Conservation (phyloP, 2,113 vertebrate genomes). For the Neoarius graeffei region DNA sequence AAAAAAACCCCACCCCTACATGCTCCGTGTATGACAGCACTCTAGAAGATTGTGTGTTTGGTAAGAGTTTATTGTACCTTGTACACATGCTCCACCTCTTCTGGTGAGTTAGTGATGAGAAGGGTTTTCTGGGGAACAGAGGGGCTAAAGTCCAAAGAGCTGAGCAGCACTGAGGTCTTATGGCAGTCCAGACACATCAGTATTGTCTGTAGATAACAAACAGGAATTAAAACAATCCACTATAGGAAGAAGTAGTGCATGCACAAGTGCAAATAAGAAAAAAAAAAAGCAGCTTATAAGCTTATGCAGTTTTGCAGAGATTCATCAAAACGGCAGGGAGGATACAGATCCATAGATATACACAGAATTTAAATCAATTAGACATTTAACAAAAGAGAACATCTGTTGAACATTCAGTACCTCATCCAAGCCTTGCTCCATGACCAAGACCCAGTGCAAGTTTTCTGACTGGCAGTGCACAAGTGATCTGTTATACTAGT, state of each 20-base stretch:
- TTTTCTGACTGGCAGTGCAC: not conserved
- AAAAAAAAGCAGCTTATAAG: too few species aligned
- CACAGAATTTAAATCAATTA: not conserved
- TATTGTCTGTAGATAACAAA: slow-evolving; percentile 69
- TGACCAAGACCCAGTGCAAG: not conserved
- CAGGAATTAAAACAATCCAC: not conserved
- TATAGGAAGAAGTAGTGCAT: too few species aligned
- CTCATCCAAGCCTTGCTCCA: not conserved
- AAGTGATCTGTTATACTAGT: not conserved
- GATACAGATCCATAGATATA: not conserved
- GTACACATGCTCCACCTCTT: slow-evolving; percentile 81
- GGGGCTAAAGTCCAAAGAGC: slow-evolving; percentile 73
- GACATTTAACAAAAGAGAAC: not conserved
- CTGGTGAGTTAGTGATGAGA: slow-evolving; percentile 74
- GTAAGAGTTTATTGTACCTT: slow-evolving; percentile 67
- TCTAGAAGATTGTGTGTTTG: not conserved
- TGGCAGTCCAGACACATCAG: slow-evolving; percentile 73
- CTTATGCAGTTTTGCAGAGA: not conserved
- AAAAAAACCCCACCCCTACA: not conserved
- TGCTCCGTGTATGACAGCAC: not conserved
- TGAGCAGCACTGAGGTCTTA: slow-evolving; percentile 77
- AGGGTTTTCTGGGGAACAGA: slow-evolving; percentile 81
- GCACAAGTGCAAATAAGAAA: not conserved
- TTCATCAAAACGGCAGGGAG: not conserved
- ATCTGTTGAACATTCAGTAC: not conserved